Conservation (phyloP, 1,140 invertebrate genomes). For the Aphis craccivora region DNA sequence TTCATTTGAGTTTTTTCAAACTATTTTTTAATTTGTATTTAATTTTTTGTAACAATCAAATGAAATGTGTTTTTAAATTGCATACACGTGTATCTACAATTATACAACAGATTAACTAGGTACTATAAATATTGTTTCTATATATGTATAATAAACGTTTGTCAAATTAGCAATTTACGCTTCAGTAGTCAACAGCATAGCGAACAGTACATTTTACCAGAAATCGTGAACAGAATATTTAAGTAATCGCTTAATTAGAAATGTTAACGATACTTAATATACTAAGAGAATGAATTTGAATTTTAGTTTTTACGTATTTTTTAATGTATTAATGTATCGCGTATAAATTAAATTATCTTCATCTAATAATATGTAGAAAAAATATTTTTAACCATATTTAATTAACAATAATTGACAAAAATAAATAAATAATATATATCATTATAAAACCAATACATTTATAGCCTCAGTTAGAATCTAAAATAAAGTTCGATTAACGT, state of each 20-base stretch:
- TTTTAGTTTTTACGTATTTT: background rate
- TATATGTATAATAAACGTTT: background rate
- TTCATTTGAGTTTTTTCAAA: background rate
- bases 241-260: background rate
- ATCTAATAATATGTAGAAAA: background rate
- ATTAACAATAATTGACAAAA: background rate
- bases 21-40: background rate
- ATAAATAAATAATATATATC: background rate
- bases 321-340: background rate
- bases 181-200: background rate
- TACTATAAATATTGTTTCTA: background rate
- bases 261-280: background rate
- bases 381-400: background rate
- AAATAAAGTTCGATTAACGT: slow-evolving; percentile 11
- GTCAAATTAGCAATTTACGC: background rate
- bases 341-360: background rate
- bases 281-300: background rate
- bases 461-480: too few relatives aligned
- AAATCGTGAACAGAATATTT: background rate
- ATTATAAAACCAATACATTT: too few relatives aligned
- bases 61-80: background rate
- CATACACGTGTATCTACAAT: background rate
- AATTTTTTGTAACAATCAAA: background rate
- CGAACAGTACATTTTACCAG: background rate
- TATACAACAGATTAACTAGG: background rate